phyloP scores from a whole-genome alignment of 2,113 vertebrate genomes.

The Cyphomyrus plagiostoma region DNA sequence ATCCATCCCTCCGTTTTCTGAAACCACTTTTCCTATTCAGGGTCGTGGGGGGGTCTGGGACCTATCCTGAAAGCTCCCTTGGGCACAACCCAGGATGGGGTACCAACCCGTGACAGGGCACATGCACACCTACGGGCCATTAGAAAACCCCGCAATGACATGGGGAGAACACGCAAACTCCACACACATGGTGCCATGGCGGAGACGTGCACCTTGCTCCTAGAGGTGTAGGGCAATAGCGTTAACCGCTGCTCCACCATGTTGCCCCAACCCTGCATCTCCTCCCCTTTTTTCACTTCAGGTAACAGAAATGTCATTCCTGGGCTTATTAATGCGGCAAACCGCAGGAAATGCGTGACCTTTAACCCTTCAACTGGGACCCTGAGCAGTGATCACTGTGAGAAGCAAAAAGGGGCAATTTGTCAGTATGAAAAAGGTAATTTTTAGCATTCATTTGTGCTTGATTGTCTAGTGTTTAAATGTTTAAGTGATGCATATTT shows the following conservation, averaged over 20 bases:
- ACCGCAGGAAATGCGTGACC: conserved; percentile 42
- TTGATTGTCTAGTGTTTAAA: neutral
- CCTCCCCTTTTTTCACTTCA: conserved; percentile 10
- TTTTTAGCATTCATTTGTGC: neutral
- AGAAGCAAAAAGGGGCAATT: conserved; percentile 45
- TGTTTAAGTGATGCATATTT: no score
- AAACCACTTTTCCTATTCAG: neutral
- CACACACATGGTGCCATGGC: neutral
- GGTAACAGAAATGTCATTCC: conserved; percentile 37
- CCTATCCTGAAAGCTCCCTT: neutral
- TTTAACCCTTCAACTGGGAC: conserved; percentile 48
- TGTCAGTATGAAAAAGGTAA: conserved; percentile 61
- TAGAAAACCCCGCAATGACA: neutral
- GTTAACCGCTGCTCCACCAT: neutral
- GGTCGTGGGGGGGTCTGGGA: neutral
- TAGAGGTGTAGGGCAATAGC: neutral
- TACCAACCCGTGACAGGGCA: neutral
- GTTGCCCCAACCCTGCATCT: neutral
- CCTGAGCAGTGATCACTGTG: conserved; percentile 34
- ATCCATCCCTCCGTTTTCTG: neutral
- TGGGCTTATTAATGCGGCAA: conserved; percentile 16
- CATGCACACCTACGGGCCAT: neutral
- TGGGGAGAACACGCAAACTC: neutral
- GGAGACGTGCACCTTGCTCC: neutral
- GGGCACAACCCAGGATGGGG: neutral